Evolutionary conservation across 2,113 vertebrate species (phyloP), one percentile per base, ranked within the genome.

Genomic region (Heteronetta atricapilla): DNA sequence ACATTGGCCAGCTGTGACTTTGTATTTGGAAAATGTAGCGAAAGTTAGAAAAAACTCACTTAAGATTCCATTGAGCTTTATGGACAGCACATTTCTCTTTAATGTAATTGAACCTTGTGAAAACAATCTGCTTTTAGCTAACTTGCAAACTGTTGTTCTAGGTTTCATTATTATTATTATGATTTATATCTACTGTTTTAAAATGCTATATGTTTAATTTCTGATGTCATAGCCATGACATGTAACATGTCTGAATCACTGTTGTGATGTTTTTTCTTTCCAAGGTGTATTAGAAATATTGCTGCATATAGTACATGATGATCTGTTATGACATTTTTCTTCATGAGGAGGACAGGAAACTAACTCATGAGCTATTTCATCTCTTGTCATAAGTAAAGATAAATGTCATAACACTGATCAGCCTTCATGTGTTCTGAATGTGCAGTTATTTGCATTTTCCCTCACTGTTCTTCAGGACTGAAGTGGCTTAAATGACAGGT

Each of bases 391-490:
- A 93, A 94, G 91, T 78, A 79, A 95, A 97, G 91, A 96, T 94
- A 72, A 94, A 95, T 95, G 96, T 96, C 94, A 86, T 88, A 89
- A 91, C 93, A 95, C 79, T 94, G 93, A 94, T 90, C 64, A 93
- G 85, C 52, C 81, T 66, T 96, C 82, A 20, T 92, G 44, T 77
- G 76, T 91, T 95, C 63, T 80, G 83, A 90, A 94, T 67, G 17
- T 84, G 81, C 82, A 56, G 72, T 76, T 94, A 86, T 90, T 96
- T 93, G 85, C 91, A 46, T 96, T 96, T 97, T 91, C 34, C 79
- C 73, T 95, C 13, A 20, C 82, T 89, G 70, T 92, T 96, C 87
- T 95, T 93, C 20, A 50, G 63, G 89, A 72, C 89, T 89, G 78
- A 95, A 88, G 88, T 92, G 68, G 86, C 82, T 95, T 91, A 88